phyloP scores from a whole-genome alignment of 2,888 invertebrate species.

The Apoderus coryli region DNA sequence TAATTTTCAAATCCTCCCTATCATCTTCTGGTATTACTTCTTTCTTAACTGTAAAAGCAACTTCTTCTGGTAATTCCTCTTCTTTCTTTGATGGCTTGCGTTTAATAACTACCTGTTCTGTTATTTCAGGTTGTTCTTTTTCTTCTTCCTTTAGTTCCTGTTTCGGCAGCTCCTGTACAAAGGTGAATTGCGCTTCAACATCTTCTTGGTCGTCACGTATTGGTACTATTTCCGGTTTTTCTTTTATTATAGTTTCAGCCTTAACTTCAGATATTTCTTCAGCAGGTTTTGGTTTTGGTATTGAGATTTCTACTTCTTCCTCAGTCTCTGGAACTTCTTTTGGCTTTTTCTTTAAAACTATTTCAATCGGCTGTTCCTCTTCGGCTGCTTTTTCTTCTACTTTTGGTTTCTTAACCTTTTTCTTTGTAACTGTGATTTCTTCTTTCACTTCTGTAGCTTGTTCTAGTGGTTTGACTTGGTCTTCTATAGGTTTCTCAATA shows the following conservation, averaged over 20 bases:
- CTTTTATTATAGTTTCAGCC: slow-evolving; percentile 19
- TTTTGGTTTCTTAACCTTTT: slow-evolving; percentile 9
- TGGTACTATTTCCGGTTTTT: slow-evolving; percentile 7
- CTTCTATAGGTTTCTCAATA: not conserved
- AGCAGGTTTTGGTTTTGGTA: slow-evolving; percentile 6
- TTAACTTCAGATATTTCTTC: slow-evolving; percentile 17
- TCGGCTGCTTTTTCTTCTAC: slow-evolving; percentile 13
- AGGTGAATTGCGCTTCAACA: slow-evolving; percentile 21
- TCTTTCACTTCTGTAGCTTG: slow-evolving; percentile 11
- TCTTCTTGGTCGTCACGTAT: slow-evolving; percentile 32
- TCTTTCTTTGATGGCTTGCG: slow-evolving; percentile 19
- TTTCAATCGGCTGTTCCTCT: slow-evolving; percentile 22
- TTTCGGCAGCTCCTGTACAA: slow-evolving; percentile 28
- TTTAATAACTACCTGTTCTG: slow-evolving; percentile 20
- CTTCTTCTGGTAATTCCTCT: slow-evolving; percentile 33
- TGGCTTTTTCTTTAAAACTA: not conserved
- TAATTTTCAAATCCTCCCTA: slow-evolving; percentile 30
- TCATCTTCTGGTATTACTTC: slow-evolving; percentile 17
- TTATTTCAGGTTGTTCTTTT: slow-evolving; percentile 23
- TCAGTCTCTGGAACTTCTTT: slow-evolving; percentile 5
- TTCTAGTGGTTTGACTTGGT: slow-evolving; percentile 3
- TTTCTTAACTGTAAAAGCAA: slow-evolving; percentile 30
- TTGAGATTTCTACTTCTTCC: slow-evolving; percentile 8
- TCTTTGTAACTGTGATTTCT: slow-evolving; percentile 12
- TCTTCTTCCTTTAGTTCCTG: slow-evolving; percentile 28